These are phyloP conservation scores for Drosophila pseudotakahashii DNA, from an alignment of 2,888 invertebrate species.

Conservation along the genomic window DNA sequence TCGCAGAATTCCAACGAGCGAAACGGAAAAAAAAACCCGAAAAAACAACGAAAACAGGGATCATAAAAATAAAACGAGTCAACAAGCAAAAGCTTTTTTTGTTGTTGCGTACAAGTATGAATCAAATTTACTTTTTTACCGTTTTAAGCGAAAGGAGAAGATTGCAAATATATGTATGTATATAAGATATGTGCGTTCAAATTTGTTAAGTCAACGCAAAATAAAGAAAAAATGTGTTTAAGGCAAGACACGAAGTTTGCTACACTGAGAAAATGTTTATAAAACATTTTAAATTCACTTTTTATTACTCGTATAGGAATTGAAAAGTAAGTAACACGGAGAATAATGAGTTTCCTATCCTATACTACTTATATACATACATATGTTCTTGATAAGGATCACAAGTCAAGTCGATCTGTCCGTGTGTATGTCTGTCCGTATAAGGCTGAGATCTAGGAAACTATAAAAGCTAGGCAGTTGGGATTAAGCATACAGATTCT, in stretches of 20 bases:
- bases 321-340: too few relatives aligned
- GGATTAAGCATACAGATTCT: too few relatives aligned
- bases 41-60: slow-evolving; percentile 25
- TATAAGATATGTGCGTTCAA: slow-evolving; percentile 1
- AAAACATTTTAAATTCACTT: background rate
- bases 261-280: background rate
- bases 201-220: slow-evolving; percentile 18
- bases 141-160: slow-evolving; percentile 83
- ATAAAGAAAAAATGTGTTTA: background rate
- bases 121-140: slow-evolving; percentile 83
- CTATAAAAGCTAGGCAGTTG: too few relatives aligned
- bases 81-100: slow-evolving; percentile 55
- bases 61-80: slow-evolving; percentile 45
- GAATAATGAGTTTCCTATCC: too few relatives aligned
- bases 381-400: too few relatives aligned
- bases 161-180: slow-evolving; percentile 37
- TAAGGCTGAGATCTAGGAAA: too few relatives aligned
- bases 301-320: background rate
- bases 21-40: slow-evolving; percentile 32
- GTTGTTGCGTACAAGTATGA: slow-evolving; percentile 45
- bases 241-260: background rate
- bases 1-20: slow-evolving; percentile 66
- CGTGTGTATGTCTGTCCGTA: too few relatives aligned
- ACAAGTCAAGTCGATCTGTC: too few relatives aligned
- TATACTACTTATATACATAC: too few relatives aligned